phyloP scores from a whole-genome alignment of 2,888 invertebrate species.

The Epirrhoe alternata region DNA sequence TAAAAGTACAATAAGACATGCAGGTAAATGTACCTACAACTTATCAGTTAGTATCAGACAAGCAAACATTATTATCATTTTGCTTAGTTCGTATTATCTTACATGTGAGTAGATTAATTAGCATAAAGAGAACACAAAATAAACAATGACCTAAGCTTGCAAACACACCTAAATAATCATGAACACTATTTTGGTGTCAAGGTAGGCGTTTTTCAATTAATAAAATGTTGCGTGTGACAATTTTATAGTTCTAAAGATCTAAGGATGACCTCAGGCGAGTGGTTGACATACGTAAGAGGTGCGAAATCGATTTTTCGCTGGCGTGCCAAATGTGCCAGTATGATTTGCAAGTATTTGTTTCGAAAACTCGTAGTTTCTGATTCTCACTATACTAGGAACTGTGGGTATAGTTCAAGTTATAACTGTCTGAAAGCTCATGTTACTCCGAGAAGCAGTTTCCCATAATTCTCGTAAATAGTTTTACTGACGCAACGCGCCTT shows the following conservation, averaged over 20 bases:
- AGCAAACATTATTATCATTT: constrained; percentile 60
- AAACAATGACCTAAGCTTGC: constrained; percentile 48
- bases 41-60: constrained; percentile 57
- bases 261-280: too few species aligned
- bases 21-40: constrained; percentile 54
- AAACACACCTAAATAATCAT: not conserved
- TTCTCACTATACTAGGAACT: not conserved
- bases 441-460: not conserved
- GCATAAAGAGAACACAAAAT: constrained; percentile 44
- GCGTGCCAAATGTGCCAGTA: too few species aligned
- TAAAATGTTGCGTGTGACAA: too few species aligned
- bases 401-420: not conserved
- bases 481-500: not conserved
- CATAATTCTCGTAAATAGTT: not conserved
- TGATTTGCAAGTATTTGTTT: not conserved
- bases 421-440: not conserved
- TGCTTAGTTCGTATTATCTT: constrained; percentile 57
- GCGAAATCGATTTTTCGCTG: too few species aligned
- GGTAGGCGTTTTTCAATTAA: too few species aligned
- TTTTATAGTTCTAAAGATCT: too few species aligned
- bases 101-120: constrained; percentile 40
- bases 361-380: not conserved
- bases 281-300: too few species aligned
- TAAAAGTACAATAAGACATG: constrained; percentile 46
- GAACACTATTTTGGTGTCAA: too few species aligned